Conservation (phyloP, 2,888 invertebrate genomes). For the Amiota mariae region DNA sequence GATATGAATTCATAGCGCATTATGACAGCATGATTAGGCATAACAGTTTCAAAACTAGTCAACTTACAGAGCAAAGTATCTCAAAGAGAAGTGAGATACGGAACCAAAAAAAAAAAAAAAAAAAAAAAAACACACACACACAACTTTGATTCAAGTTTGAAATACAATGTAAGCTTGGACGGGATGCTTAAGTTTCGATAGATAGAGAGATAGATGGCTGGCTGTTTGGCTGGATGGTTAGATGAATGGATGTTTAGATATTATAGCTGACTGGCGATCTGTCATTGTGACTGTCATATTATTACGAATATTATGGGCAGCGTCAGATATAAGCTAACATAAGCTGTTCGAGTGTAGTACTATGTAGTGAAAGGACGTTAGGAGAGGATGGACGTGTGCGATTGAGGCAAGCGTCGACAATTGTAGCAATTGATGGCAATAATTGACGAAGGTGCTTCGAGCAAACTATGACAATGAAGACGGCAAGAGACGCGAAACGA, state of each 20-base stretch:
- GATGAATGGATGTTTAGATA: slow-evolving; percentile 30
- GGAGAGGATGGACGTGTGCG: slow-evolving; percentile 7
- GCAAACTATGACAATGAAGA: slow-evolving; percentile 6
- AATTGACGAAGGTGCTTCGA: slow-evolving; percentile 63
- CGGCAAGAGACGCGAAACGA: not conserved
- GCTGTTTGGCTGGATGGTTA: slow-evolving; percentile 29
- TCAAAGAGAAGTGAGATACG: not conserved
- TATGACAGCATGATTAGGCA: slow-evolving; percentile 74
- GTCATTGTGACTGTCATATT: slow-evolving; percentile 54
- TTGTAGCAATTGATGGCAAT: slow-evolving; percentile 70
- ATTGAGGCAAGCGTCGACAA: slow-evolving; percentile 58
- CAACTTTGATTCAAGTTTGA: slow-evolving; percentile 61
- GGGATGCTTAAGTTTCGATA: no score
- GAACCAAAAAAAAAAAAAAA: slow-evolving; percentile 45
- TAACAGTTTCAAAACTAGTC: slow-evolving; percentile 65
- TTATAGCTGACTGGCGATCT: slow-evolving; percentile 47
- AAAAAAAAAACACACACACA: slow-evolving; percentile 42
- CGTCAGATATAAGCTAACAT: slow-evolving; percentile 12
- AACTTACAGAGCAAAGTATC: slow-evolving; percentile 58
- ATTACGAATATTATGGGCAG: slow-evolving; percentile 13
- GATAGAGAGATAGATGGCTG: no score
- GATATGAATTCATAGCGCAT: slow-evolving; percentile 68
- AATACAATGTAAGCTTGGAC: slow-evolving; percentile 42
- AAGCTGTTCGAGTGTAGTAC: not conserved
- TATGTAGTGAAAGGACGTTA: not conserved